phyloP scores from a whole-genome alignment of 2,888 invertebrate genomes.

The Hypolimnas misippus region DNA sequence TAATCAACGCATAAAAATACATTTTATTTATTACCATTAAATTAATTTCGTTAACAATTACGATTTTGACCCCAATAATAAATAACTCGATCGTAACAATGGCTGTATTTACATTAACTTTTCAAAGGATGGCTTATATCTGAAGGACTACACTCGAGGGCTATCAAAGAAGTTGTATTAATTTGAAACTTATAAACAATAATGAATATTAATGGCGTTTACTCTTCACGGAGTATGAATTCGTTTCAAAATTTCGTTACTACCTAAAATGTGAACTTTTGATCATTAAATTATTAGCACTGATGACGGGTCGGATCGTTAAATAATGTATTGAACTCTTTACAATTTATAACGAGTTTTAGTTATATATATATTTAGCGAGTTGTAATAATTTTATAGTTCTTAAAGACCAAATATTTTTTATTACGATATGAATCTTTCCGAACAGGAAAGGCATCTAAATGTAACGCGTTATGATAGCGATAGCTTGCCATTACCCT shows the following conservation, averaged over 20 bases:
- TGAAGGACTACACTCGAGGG: conserved; percentile 41
- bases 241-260: conserved; percentile 17
- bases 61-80: neutral
- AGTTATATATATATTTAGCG: conserved; percentile 4
- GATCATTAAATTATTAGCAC: conserved; percentile 16
- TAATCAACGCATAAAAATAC: neutral
- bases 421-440: neutral
- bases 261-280: conserved; percentile 43
- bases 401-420: neutral
- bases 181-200: conserved; percentile 61
- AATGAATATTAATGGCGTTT: conserved; percentile 62
- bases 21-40: neutral
- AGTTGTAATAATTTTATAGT: neutral
- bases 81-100: neutral
- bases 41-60: neutral
- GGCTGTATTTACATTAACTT: conserved; percentile 21
- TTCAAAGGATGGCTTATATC: conserved; percentile 17
- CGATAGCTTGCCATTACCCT: too few relatives aligned
- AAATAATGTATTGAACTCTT: conserved; percentile 29
- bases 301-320: conserved; percentile 11
- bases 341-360: conserved; percentile 29
- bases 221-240: conserved; percentile 50
- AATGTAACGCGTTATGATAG: too few relatives aligned
- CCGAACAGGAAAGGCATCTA: neutral
- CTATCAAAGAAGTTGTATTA: conserved; percentile 58